Conservation (phyloP, 2,797 vertebrate genomes). For the Antennarius maculatus region DNA sequence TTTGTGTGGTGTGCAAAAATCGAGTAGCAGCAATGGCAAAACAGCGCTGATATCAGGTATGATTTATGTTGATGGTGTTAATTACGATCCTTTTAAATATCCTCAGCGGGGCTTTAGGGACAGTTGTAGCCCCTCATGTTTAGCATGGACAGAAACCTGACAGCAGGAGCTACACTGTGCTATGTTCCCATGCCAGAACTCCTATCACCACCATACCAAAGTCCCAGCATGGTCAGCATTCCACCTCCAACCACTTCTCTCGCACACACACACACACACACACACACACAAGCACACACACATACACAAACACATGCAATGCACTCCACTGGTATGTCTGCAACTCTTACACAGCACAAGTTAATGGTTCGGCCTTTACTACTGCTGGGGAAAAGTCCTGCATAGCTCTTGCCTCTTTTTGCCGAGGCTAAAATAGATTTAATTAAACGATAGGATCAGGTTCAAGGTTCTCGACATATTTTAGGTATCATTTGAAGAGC, state of each 20-base stretch:
- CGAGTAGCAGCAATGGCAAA: no score
- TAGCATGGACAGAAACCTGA: conserved; percentile 50
- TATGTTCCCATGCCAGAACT: conserved; percentile 68
- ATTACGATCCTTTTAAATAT: conserved; percentile 50
- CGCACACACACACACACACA: conserved; percentile 21
- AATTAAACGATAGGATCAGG: conserved; percentile 13
- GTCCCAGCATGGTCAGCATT: conserved; percentile 64
- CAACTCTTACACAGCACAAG: conserved; percentile 39
- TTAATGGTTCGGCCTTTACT: conserved; percentile 41
- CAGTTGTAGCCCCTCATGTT: conserved; percentile 40
- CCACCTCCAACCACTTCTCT: conserved; percentile 42
- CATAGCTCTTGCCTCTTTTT: conserved; percentile 24
- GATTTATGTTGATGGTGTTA: conserved; percentile 39
- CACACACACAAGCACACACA: no score
- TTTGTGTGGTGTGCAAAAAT: background rate
- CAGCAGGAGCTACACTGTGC: conserved; percentile 46
- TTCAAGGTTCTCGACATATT: conserved; percentile 20
- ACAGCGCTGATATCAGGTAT: background rate
- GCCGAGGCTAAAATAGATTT: conserved; percentile 21
- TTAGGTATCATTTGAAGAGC: conserved; percentile 23
- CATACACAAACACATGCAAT: background rate
- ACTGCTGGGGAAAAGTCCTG: conserved; percentile 29
- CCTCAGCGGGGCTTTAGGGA: conserved; percentile 26
- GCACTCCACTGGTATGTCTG: conserved; percentile 35
- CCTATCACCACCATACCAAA: conserved; percentile 54